Evolutionary conservation across 2,113 vertebrate genomes (phyloP).

Genomic region (Dicrurus megarhynchus): DNA sequence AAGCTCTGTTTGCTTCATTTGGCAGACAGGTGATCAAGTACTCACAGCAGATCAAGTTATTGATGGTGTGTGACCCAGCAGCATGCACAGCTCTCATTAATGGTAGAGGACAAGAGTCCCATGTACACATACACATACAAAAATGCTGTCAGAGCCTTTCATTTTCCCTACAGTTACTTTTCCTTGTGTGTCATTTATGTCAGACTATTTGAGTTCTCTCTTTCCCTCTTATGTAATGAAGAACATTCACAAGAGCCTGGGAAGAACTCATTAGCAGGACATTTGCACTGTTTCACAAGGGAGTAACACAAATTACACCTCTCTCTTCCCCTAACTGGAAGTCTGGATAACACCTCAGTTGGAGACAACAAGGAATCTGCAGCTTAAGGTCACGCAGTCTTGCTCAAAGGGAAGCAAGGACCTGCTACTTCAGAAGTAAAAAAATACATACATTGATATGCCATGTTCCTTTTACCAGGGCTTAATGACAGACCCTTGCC

Average conservation of each 20-base stretch:
- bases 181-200: neutral
- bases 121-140: accelerated
- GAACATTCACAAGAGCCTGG: neutral
- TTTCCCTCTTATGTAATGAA: neutral
- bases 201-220: neutral
- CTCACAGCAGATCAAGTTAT: neutral
- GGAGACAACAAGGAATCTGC: neutral
- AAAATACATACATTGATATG: neutral
- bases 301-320: neutral
- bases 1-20: neutral
- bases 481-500: neutral
- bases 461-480: neutral
- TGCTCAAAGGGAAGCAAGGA: neutral
- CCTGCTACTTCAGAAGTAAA: neutral
- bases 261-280: neutral
- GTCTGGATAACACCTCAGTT: neutral
- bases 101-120: neutral
- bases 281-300: neutral
- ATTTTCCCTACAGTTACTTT: neutral
- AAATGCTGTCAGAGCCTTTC: neutral
- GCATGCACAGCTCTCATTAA: neutral
- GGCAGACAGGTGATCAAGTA: neutral
- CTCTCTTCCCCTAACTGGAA: neutral
- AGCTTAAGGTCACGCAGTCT: neutral
- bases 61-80: neutral